phyloP scores from a whole-genome alignment of 2,888 invertebrate genomes.

The Oligia strigilis region DNA sequence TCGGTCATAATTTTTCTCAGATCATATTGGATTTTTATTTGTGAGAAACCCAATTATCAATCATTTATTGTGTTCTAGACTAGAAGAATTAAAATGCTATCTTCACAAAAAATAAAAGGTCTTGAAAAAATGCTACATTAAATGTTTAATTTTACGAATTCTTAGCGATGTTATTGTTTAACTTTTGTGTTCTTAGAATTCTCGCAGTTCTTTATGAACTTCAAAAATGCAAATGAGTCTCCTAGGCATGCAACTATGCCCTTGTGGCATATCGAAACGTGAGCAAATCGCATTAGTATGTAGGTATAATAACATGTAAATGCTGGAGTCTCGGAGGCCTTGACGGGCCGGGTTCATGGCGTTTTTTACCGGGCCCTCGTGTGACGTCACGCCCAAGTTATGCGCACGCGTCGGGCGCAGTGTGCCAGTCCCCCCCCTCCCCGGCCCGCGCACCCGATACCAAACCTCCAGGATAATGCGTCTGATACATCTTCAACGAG shows the following conservation, averaged over 20 bases:
- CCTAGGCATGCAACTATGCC: conserved; percentile 59
- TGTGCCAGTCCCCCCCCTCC: conserved; percentile 57
- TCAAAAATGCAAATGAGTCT: conserved; percentile 60
- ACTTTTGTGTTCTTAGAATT: conserved; percentile 25
- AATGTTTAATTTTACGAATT: conserved; percentile 6
- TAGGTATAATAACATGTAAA: conserved; percentile 79
- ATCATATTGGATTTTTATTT: conserved; percentile 36
- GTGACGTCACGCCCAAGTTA: conserved; percentile 88
- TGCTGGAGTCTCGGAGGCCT: conserved; percentile 83
- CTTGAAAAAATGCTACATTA: background rate
- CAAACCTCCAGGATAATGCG: conserved; percentile 87
- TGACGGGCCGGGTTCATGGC: conserved; percentile 86
- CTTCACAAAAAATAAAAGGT: background rate
- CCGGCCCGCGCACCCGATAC: conserved; percentile 77
- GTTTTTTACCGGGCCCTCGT: conserved; percentile 84
- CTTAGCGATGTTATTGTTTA: conserved; percentile 8
- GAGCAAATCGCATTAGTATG: conserved; percentile 75
- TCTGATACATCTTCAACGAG: conserved; percentile 87
- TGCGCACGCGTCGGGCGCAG: conserved; percentile 82
- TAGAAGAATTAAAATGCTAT: background rate
- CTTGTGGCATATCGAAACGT: conserved; percentile 70
- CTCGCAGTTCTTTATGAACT: conserved; percentile 28
- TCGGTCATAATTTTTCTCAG: conserved; percentile 42
- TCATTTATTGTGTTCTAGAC: background rate
- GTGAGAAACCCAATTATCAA: background rate